Evolutionary conservation across 2,888 invertebrate genomes (phyloP).

Genomic region (Mesopsocus fuscifrons): DNA sequence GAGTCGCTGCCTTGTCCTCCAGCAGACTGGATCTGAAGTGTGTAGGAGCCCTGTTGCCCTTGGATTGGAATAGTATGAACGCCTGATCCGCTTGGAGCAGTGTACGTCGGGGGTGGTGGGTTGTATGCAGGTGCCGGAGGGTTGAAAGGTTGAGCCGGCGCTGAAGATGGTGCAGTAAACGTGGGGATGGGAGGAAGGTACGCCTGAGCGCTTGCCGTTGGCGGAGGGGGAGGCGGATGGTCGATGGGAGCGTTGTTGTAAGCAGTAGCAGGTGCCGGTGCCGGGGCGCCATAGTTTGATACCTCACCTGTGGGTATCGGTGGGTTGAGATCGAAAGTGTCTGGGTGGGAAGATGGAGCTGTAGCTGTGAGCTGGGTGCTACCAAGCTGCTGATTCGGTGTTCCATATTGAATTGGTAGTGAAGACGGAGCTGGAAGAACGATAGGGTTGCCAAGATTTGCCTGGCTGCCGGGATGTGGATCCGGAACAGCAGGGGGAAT

Average conservation of each 20-base stretch:
- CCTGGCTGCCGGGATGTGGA: slow-evolving; percentile 7
- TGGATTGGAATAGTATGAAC: slow-evolving; percentile 30
- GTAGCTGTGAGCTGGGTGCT: slow-evolving; percentile 13
- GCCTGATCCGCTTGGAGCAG: slow-evolving; percentile 6
- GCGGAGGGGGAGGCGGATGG: background rate
- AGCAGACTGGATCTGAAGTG: slow-evolving; percentile 56
- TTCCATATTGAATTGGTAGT: slow-evolving; percentile 8
- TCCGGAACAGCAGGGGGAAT: slow-evolving; percentile 21
- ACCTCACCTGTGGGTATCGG: slow-evolving; percentile 11
- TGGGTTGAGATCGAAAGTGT: slow-evolving; percentile 1
- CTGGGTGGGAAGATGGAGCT: slow-evolving; percentile 13
- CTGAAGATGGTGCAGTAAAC: slow-evolving; percentile 1
- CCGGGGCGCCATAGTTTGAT: slow-evolving; percentile 24
- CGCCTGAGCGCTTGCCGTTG: slow-evolving; percentile 2
- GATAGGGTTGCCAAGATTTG: slow-evolving; percentile 3
- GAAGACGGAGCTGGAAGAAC: slow-evolving; percentile 7
- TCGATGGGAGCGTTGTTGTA: slow-evolving; percentile 13
- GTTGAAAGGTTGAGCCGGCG: background rate
- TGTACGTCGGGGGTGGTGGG: background rate
- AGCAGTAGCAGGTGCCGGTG: slow-evolving; percentile 21
- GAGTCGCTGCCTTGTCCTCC: slow-evolving; percentile 33
- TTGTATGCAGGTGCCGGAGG: background rate
- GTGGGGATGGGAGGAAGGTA: background rate
- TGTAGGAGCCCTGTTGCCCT: slow-evolving; percentile 40
- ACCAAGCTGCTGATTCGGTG: background rate